Base-by-base conservation (phyloP, 2,113 vertebrate genomes). In the Nycticryphes semicollaris region DNA sequence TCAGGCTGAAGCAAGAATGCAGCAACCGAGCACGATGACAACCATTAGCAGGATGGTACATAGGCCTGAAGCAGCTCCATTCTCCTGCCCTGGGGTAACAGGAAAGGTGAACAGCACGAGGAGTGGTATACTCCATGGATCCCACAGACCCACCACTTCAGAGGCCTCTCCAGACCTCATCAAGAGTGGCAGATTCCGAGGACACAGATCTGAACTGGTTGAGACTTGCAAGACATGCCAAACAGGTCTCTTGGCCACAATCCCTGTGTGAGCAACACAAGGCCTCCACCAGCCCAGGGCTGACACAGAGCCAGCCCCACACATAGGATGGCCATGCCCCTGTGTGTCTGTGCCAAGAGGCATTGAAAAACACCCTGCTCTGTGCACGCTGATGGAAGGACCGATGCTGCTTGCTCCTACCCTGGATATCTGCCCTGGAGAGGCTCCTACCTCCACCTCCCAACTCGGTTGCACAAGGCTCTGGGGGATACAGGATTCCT, bases 361-460 rank as follows among this genome's bases (percentile, higher is more conserved):
- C 63, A 63, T 57, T n/a, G 43, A 84, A 76, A 39, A 77, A 80
- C 0, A 1, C 22, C 24, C 5, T 72, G 51, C 27, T 14, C 43
- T 83, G n/a, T 53, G 30, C 1, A 0, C 37, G 48, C 77, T 48
- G 45, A 64, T 0, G 1, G 33, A 86, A 14, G 6, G 45, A 50
- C 11, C 28, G 33, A 53, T 0, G 8, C 7, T 84, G 12, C 54
- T 87, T 4, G 1, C 45, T 87, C 39, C 45, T 64, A 59, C 33
- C 45, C 50, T 62, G 27, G 37, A 35, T 30, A 81, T 9, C 30
- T 87, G 24, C 16, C 51, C 50, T 70, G 64, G n/a, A 87, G 31
- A 81, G 4, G 8, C 21, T 89, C 24, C 19, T 66, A 50, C 16
- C 23, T 31, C 11, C 33, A 43, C 5, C 3, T 1, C 31, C 35